Base-by-base conservation (phyloP, 2,888 invertebrate species). In the Drosophila suboccidentalis region DNA sequence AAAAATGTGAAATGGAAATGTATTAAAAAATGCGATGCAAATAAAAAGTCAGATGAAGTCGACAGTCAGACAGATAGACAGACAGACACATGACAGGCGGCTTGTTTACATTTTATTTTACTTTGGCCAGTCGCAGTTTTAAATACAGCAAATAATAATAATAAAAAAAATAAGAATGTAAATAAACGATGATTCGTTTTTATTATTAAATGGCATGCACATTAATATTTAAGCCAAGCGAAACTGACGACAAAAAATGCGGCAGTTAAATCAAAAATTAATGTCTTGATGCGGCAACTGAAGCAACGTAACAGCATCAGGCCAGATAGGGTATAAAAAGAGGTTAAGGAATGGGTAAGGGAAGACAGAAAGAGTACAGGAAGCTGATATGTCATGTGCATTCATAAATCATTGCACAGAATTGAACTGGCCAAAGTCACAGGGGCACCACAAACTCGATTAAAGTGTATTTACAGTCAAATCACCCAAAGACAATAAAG, bases 391-490 rank as follows among this genome's bases (percentile, higher is more conserved):
- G 89, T 85, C 90, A 85, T 83, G 79, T 82, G 85, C 82, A 91
- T 91, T 82, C 90, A 92, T 92, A 92, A 92, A 92, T 92, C 91
- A 92, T 90, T 89, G 69, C 78, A 71, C 78, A 60, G 87, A 90
- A 91, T 90, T 88, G 87, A 82, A 77, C 79, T 57, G 62, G 51
- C 57, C 67, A 77, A 87, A 87, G 70, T 70, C 75, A 65, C 47
- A 73, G 65, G 54, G 53, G 43, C 64, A 53, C 60, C 73, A 57
- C 59, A 65, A 78, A 76, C 60, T 76, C 63, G 60, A 75, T 72
- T 73, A 69, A 73, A 72, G 59, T 64, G 63, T 62, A 75, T 71
- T 81, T 58, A 69, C 49, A 63, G 47, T 62, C 58, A 57, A 66
- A 71, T 41, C 53, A 58, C 36, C 36, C 41, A 32, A 76, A 59